phyloP scores from a whole-genome alignment of 1,140 invertebrate species.

The Ericerus pela region DNA sequence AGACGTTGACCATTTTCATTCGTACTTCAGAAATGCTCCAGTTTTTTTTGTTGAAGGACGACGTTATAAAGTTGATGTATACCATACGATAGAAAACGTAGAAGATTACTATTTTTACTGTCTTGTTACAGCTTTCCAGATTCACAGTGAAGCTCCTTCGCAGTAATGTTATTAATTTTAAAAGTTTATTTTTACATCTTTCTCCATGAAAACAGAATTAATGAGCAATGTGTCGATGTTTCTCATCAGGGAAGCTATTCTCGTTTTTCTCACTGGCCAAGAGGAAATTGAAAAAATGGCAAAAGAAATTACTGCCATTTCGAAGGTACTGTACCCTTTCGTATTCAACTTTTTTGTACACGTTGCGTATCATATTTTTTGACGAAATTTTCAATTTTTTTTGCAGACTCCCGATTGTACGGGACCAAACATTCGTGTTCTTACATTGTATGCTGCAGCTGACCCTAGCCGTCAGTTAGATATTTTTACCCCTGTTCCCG shows the following conservation, averaged over 20 bases:
- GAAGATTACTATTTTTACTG: constrained; percentile 72
- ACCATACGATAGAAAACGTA: constrained; percentile 51
- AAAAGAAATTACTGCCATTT: constrained; percentile 54
- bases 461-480: constrained; percentile 59
- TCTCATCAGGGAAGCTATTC: constrained; percentile 70
- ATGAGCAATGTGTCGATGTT: constrained; percentile 12
- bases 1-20: constrained; percentile 82
- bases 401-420: constrained; percentile 24
- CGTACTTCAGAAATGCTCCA: constrained; percentile 75
- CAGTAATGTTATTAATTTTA: constrained; percentile 43
- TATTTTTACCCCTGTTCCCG: constrained; percentile 51
- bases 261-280: constrained; percentile 96
- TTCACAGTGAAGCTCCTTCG: constrained; percentile 65
- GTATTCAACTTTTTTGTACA: neutral
- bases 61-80: constrained; percentile 67
- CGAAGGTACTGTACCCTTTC: constrained; percentile 37
- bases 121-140: constrained; percentile 77
- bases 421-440: constrained; percentile 21
- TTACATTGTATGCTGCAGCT: constrained; percentile 67
- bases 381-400: constrained; percentile 13
- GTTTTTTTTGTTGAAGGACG: constrained; percentile 82
- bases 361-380: neutral
- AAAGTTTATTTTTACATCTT: neutral
- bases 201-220: too few relatives aligned
- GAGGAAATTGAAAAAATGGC: constrained; percentile 92